Conservation (phyloP, 2,797 vertebrate species). For the Hyperoplus immaculatus region DNA sequence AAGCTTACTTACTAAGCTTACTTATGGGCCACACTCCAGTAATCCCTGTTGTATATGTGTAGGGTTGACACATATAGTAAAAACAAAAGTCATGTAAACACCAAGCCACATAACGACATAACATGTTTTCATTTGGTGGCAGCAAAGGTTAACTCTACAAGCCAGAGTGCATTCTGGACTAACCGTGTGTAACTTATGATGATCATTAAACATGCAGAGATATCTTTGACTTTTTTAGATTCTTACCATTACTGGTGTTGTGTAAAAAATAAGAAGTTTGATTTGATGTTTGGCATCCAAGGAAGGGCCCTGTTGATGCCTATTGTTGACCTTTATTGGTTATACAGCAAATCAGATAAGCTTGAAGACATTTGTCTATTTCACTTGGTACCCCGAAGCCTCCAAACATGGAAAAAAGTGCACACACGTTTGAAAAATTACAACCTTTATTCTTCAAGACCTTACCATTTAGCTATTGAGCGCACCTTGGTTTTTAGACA, state of each 20-base stretch:
- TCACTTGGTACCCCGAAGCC: background rate
- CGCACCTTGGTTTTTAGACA: background rate
- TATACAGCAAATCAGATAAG: background rate
- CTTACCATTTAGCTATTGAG: background rate
- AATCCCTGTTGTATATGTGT: no score
- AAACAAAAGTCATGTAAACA: slow-evolving; percentile 23
- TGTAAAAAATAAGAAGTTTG: background rate
- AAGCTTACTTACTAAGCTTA: no score
- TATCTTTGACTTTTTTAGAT: background rate
- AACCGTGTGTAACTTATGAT: background rate
- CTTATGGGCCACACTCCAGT: no score
- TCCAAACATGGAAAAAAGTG: background rate
- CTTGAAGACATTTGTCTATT: background rate
- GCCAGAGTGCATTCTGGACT: background rate
- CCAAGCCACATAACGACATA: background rate
- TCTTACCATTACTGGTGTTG: background rate
- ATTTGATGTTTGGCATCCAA: background rate
- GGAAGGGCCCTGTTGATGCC: background rate
- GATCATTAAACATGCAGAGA: background rate
- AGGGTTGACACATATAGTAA: no score
- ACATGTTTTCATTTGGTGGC: background rate
- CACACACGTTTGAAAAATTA: background rate
- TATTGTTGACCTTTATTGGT: background rate
- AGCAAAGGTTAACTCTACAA: background rate
- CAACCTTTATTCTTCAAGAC: background rate